Percentiles rank a stretch among this genome's conserved stretches.
Evolutionary conservation across 2,888 invertebrate species (phyloP).

Genomic region (Tenthredo scrophulariae): DNA sequence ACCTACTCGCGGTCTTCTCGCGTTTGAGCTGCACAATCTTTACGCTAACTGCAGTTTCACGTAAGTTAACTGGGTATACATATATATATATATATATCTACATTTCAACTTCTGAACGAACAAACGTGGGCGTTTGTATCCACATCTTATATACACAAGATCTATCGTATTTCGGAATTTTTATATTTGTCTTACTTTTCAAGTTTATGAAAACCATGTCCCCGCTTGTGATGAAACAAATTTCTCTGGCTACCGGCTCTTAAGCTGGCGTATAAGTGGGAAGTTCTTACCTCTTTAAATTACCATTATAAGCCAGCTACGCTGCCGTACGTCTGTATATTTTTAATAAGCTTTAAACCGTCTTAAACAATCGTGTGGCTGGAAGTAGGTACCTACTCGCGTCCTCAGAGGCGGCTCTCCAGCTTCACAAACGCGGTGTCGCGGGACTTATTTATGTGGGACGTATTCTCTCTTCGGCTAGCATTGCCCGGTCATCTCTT

Average conservation of each 20-base stretch:
- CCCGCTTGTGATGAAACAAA: not conserved
- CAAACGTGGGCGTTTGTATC: not conserved
- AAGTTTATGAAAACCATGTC: not conserved
- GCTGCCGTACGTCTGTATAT: constrained; percentile 66
- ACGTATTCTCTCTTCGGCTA: constrained; percentile 62
- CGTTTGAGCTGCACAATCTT: constrained; percentile 38
- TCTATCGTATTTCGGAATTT: not conserved
- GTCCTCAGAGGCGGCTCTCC: constrained; percentile 67
- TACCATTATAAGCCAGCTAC: constrained; percentile 66
- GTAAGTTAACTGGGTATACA: constrained; percentile 53
- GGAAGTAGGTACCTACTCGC: not conserved
- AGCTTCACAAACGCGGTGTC: constrained; percentile 71
- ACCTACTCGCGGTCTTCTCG: constrained; percentile 61
- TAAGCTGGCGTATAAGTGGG: not conserved
- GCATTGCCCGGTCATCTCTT: constrained; percentile 27
- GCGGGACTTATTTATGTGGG: constrained; percentile 74
- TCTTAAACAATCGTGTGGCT: constrained; percentile 62
- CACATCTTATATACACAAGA: not conserved
- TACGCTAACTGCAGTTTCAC: constrained; percentile 52
- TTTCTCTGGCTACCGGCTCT: not conserved
- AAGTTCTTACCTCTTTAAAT: constrained; percentile 64
- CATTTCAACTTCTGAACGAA: not conserved
- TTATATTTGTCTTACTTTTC: not conserved
- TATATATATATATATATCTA: not conserved
- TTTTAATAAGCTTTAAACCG: constrained; percentile 74